Percentiles rank a stretch among this genome's conserved stretches.
phyloP scores from a whole-genome alignment of 92 coral and sea anemone species.

The Isaurus tuberculatus region DNA sequence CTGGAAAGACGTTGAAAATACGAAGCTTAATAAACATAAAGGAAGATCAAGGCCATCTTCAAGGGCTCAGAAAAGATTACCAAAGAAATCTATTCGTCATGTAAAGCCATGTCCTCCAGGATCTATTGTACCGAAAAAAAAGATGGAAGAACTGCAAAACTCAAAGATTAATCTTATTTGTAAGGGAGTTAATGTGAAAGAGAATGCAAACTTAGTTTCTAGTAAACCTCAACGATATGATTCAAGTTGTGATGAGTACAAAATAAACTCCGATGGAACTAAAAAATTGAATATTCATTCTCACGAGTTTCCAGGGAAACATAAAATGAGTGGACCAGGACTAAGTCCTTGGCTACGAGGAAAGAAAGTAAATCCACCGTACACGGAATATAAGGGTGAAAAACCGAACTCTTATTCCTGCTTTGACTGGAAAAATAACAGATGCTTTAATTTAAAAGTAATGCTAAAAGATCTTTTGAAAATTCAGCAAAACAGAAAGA shows the following conservation, averaged over 20 bases:
- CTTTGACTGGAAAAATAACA: conserved; percentile 52
- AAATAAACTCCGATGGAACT: neutral
- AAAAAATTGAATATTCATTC: neutral
- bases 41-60: neutral
- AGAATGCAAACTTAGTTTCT: neutral
- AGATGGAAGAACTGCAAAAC: neutral
- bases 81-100: conserved; percentile 18
- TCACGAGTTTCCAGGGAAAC: neutral
- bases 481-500: conserved; percentile 36
- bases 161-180: conserved; percentile 1
- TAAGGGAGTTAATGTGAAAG: conserved; percentile 13
- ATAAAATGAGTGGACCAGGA: neutral
- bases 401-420: neutral
- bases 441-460: conserved; percentile 56
- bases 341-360: conserved; percentile 52
- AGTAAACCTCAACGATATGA: neutral
- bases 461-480: conserved; percentile 52
- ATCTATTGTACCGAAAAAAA: conserved; percentile 28
- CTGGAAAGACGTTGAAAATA: neutral
- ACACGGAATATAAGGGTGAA: neutral
- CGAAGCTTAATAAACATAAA: no score
- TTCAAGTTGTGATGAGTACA: neutral
- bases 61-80: neutral
- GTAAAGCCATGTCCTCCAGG: conserved; percentile 37
- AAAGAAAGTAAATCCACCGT: conserved; percentile 30